Evolutionary conservation across 2,797 vertebrate genomes (phyloP), one percentile per base, ranked within the genome.

Genomic region (Pseudochromis fuscus): DNA sequence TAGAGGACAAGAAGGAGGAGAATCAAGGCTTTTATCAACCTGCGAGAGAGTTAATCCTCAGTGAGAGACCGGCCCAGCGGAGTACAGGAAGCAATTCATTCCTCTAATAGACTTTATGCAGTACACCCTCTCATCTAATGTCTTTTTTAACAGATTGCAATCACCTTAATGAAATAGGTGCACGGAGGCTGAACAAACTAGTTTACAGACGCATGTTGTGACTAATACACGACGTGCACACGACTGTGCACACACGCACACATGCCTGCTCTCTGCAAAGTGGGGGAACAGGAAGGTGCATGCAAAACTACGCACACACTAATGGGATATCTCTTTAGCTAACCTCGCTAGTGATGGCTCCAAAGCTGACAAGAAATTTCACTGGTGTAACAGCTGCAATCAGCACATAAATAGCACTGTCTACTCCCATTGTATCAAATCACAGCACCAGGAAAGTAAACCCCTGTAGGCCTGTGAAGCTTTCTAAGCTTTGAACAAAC

Each of bases 141-240:
- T 87, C 79, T 86, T 78, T 83, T 91, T 88, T 77, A 86, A 80
- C 77, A 87, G 84, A 91, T 84, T 89, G 86, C 86, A 88, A 89
- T 92, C 67, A n/a, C 46, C 13, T 18, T 86, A 90, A 90, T 91
- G 87, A 87, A 82, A 90, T 69, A 67, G 67, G 67, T 42, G 53
- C 63, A 71, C 24, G 28, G 75, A 56, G 62, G 68, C 70, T 66
- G 37, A 42, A 61, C 73, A 67, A 75, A 79, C 57, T 66, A 72
- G 75, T 82, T 83, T 78, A 75, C 62, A 55, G 31, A 72, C 69
- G 56, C 76, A 62, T 68, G 66, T 82, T 77, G 67, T 51, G 37
- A 31, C 56, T 31, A 68, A 69, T 40, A 30, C 33, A 53, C 45
- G 37, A 18, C 1, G 9, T 2, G 11, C 55, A 33, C 15, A 28